Percentiles rank a stretch among this genome's conserved stretches.
These are phyloP conservation scores for Hyla sarda DNA, from an alignment of 2,113 vertebrate species.

Conservation along the genomic window DNA sequence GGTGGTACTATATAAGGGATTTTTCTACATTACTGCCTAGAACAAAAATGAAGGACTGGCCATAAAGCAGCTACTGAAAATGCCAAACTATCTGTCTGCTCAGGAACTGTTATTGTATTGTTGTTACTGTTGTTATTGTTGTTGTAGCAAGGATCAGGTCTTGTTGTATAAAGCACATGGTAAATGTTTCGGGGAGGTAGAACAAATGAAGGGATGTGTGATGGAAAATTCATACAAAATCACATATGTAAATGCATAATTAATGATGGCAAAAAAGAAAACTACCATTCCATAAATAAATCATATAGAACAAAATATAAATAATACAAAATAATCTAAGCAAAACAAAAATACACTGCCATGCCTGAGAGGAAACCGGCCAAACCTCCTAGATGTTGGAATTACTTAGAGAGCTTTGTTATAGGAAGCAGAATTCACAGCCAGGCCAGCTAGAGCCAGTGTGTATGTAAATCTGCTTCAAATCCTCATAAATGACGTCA, in stretches of 20 bases:
- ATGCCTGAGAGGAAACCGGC: conserved; percentile 81
- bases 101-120: too few relatives aligned
- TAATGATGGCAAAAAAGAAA: conserved; percentile 48
- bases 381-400: background rate
- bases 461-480: background rate
- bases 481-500: background rate
- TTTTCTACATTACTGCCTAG: too few relatives aligned
- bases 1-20: too few relatives aligned
- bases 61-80: too few relatives aligned
- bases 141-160: too few relatives aligned
- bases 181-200: background rate
- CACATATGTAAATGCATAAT: background rate
- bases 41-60: too few relatives aligned
- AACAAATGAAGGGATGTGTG: background rate
- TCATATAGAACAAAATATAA: conserved; percentile 72
- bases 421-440: background rate
- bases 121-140: too few relatives aligned
- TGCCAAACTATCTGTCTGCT: too few relatives aligned
- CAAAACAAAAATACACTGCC: conserved; percentile 75
- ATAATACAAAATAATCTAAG: conserved; percentile 56
- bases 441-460: background rate
- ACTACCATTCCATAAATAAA: conserved; percentile 64
- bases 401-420: background rate
- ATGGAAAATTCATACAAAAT: background rate
- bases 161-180: too few relatives aligned